These are phyloP conservation scores for Palaemon carinicauda DNA, from an alignment of 1,140 invertebrate species.

Conservation along the genomic window DNA sequence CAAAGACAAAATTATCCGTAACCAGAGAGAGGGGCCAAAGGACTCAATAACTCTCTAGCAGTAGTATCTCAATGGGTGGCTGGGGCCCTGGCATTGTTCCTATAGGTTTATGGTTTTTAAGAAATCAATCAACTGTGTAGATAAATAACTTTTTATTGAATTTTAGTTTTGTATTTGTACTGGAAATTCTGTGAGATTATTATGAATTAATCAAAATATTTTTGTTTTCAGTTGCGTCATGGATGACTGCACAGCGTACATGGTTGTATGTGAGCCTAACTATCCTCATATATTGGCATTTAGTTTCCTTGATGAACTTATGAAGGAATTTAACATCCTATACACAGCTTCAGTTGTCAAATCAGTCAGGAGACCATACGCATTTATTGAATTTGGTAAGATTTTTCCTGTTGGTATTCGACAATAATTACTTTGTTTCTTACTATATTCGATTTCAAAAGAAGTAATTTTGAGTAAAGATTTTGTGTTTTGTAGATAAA, in stretches of 20 bases:
- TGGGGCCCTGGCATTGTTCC: no score
- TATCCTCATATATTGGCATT: constrained; percentile 66
- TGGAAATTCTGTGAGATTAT: no score
- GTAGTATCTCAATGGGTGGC: no score
- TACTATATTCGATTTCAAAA: not conserved
- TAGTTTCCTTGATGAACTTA: constrained; percentile 67
- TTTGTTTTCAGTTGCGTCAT: constrained; percentile 64
- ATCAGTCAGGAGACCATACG: constrained; percentile 64
- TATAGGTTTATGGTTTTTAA: no score
- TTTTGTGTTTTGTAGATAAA: no score
- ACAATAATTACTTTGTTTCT: not conserved
- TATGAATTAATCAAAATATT: not conserved
- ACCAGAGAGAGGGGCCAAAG: no score
- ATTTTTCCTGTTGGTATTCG: constrained; percentile 1
- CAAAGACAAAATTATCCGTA: no score
- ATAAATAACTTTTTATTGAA: not conserved
- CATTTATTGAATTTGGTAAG: constrained; percentile 67
- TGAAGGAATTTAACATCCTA: constrained; percentile 65
- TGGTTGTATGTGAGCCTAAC: constrained; percentile 64
- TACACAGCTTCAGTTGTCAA: constrained; percentile 64
- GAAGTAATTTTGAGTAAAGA: no score
- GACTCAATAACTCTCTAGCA: no score
- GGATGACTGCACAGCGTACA: constrained; percentile 63
- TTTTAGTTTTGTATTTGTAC: not conserved
- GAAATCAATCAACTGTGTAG: no score